phyloP scores from a whole-genome alignment of 1,140 invertebrate species.

The Harlomillsia oculata region DNA sequence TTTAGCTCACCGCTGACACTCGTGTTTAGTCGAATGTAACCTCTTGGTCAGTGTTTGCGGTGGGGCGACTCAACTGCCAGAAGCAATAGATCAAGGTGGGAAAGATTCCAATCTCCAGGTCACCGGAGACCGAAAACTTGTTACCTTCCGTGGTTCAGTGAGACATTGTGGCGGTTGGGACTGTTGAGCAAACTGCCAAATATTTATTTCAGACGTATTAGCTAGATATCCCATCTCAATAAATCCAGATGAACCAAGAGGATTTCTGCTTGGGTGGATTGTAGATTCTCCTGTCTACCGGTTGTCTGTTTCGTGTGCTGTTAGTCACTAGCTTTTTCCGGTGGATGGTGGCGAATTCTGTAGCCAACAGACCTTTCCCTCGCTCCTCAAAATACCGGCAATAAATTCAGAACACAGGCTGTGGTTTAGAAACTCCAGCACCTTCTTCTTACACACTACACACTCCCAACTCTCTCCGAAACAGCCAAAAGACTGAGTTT shows the following conservation, averaged over 20 bases:
- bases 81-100: conserved; percentile 31
- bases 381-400: too few relatives aligned
- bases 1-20: conserved; percentile 8
- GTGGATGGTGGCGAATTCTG: too few relatives aligned
- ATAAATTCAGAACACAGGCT: too few relatives aligned
- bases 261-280: conserved; percentile 10
- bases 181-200: conserved; percentile 21
- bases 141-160: conserved; percentile 13
- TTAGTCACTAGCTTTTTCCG: too few relatives aligned
- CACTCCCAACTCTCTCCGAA: too few relatives aligned
- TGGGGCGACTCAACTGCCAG: conserved; percentile 18
- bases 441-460: too few relatives aligned
- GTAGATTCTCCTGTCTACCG: conserved; percentile 11
- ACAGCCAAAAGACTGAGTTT: too few relatives aligned
- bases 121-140: conserved; percentile 24
- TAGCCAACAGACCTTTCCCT: too few relatives aligned
- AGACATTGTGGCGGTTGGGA: conserved; percentile 10
- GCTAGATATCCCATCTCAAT: conserved; percentile 24
- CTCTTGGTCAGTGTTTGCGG: conserved; percentile 23
- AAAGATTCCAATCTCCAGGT: conserved; percentile 19
- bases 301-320: too few relatives aligned
- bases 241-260: conserved; percentile 21
- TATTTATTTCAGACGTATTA: conserved; percentile 33
- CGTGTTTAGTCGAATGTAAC: neutral
- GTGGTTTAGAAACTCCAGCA: too few relatives aligned